Evolutionary conservation across 2,113 vertebrate genomes (phyloP).

Genomic region (Callorhinus ursinus): DNA sequence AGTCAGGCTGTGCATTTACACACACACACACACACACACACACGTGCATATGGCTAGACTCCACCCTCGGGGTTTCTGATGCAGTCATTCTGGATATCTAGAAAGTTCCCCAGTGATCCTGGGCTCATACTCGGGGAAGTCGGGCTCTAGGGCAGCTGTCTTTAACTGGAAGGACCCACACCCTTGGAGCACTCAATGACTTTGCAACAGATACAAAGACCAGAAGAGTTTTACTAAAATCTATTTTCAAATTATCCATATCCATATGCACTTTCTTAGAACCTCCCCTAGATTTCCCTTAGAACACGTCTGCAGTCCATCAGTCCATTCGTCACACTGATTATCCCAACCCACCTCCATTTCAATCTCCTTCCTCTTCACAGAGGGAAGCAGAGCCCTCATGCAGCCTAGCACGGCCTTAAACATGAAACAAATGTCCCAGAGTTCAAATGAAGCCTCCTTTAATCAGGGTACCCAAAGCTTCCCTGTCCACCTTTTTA

Average conservation of each 20-base stretch:
- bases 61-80: background rate
- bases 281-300: background rate
- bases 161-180: background rate
- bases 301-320: background rate
- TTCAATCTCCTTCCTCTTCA: background rate
- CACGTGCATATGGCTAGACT: background rate
- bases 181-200: accelerated
- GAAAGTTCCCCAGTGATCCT: background rate
- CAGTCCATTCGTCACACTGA: background rate
- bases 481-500: background rate
- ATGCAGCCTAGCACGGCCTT: background rate
- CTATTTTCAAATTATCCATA: background rate
- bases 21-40: too few relatives aligned
- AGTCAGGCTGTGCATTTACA: too few relatives aligned
- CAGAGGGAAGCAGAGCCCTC: background rate
- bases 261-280: background rate
- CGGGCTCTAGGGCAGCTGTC: background rate
- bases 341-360: background rate
- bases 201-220: background rate
- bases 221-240: background rate
- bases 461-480: background rate
- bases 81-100: too few relatives aligned
- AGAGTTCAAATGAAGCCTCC: background rate
- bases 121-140: background rate
- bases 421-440: background rate